Base-by-base conservation (phyloP, 37 sponge, comb jelly and placozoan genomes). In the Beroe forskalii region DNA sequence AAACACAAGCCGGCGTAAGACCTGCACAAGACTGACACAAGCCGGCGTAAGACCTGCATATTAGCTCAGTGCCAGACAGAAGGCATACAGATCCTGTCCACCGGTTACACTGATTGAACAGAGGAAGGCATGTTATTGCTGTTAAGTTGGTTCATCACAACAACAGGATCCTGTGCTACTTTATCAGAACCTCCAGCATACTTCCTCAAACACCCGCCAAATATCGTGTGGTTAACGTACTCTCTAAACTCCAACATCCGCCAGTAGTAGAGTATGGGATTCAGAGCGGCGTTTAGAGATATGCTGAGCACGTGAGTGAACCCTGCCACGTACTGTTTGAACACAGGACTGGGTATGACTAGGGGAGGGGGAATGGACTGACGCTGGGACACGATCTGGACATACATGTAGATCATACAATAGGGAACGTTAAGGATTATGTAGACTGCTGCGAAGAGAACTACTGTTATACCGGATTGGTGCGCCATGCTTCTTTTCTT, bases 221-320 rank as follows among this genome's bases (percentile, higher is more conserved):
- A n/a, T n/a, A n/a, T n/a, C n/a, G n/a, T 0, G 4, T 2, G 1
- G 48, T 80, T 44, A 9, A 80, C 86, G 42, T 44, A 80, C 24
- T 22, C 55, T 27, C 28, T 44, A 43, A 80, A 80, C 27, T 80
- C 86, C 25, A 32, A 0, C 55, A 80, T 80, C 2, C 86, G 86
- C 44, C 55, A 44, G 22, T 80, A 80, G 40, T 80, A 80, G 24
- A 80, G 44, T 4, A 80, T 4, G 24, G 86, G 86, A 25, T 80
- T 80, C 25, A 80, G 9, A 4, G 55, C 55, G 4, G 86, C 44
- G 30, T 80, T 80, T 20, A 80, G 20, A 14, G 86, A 80, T 1
- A 80, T 80, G 42, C 86, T 80, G 86, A 80, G 86, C 30, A 80
- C 55, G 28, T 80, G 86, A 25, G 86, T 80, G 19, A 80, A 41